Percentiles rank a stretch among this genome's conserved stretches.
Conservation (phyloP, 2,797 vertebrate genomes). For the Etheostoma perlongum region DNA sequence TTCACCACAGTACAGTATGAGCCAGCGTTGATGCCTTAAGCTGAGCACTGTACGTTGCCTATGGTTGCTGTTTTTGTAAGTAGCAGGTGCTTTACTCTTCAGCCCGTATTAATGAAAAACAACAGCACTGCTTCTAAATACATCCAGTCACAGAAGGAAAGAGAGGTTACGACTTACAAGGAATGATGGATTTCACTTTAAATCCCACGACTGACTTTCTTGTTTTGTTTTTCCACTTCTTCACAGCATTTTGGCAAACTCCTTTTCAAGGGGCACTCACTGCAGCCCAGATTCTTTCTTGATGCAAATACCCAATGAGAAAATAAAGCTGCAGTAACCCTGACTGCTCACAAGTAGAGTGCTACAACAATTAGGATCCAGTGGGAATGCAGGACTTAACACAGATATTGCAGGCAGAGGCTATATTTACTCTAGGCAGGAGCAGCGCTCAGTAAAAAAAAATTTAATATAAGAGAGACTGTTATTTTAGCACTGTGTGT, state of each 20-base stretch:
- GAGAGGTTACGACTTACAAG: conserved; percentile 35
- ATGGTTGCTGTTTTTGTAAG: conserved; percentile 53
- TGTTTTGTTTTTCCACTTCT: conserved; percentile 44
- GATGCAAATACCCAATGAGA: conserved; percentile 14
- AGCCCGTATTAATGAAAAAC: conserved; percentile 64
- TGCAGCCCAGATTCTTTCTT: conserved; percentile 16
- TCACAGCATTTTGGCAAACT: conserved; percentile 38
- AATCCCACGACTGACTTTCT: conserved; percentile 45
- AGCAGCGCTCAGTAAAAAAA: conserved; percentile 11
- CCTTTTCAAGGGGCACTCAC: conserved; percentile 30
- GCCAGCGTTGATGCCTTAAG: conserved; percentile 41
- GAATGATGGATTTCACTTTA: conserved; percentile 63
- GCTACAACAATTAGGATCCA: not conserved
- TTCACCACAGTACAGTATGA: conserved; percentile 27
- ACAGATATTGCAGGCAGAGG: not conserved
- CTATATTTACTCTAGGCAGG: not conserved
- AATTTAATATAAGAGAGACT: not conserved
- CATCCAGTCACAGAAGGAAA: conserved; percentile 26
- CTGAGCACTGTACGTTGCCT: conserved; percentile 48
- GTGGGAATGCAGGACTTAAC: not conserved
- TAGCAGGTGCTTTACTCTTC: conserved; percentile 71
- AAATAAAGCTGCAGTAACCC: not conserved
- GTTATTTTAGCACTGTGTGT: not conserved
- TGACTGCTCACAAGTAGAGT: conserved; percentile 4
- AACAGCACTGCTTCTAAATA: conserved; percentile 52